Evolutionary conservation across 2,888 invertebrate genomes (phyloP).

Genomic region (Sacculina carcini): DNA sequence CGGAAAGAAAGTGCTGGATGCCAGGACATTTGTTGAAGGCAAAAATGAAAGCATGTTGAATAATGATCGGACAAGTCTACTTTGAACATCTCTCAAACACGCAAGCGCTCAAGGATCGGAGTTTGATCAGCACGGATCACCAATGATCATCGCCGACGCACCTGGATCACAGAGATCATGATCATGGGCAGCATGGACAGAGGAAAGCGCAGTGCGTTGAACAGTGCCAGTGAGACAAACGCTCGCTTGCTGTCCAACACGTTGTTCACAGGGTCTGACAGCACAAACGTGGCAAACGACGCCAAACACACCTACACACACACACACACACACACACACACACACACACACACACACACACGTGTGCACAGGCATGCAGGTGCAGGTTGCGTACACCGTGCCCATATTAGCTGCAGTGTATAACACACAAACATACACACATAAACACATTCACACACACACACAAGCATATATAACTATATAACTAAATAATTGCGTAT

Average conservation of each 20-base stretch:
- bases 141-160: conserved; percentile 22
- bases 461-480: no score
- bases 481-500: no score
- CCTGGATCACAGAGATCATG: conserved; percentile 46
- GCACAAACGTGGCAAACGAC: conserved; percentile 12
- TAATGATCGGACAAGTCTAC: no score
- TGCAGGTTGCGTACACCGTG: no score
- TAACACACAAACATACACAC: no score
- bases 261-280: conserved; percentile 30
- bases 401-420: no score
- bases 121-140: background rate
- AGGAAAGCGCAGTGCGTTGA: conserved; percentile 63
- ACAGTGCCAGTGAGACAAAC: conserved; percentile 63
- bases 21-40: no score
- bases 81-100: no score
- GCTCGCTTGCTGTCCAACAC: conserved; percentile 50
- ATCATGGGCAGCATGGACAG: conserved; percentile 51
- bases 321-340: background rate
- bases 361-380: no score
- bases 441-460: no score
- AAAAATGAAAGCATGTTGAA: no score
- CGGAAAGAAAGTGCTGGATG: no score
- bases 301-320: conserved; percentile 11
- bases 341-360: background rate
- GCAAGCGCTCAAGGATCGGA: background rate